These are phyloP conservation scores for Caenorhabditis japonica DNA, from an alignment of 2,888 invertebrate species.

Conservation along the genomic window DNA sequence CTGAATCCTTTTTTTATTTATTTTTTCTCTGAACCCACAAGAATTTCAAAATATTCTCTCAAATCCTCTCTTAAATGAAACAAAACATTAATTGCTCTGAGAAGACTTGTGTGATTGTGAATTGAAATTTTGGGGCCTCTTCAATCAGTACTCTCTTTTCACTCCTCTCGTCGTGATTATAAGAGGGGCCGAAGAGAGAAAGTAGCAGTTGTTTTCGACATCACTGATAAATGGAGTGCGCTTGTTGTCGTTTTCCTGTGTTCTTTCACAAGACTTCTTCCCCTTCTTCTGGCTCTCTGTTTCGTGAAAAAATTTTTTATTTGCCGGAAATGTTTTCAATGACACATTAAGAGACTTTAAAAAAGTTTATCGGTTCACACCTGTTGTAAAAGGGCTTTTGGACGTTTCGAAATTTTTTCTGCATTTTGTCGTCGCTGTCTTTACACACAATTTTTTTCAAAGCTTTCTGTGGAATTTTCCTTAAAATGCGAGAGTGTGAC, in stretches of 20 bases:
- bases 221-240: constrained; percentile 47
- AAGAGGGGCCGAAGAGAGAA: constrained; percentile 3
- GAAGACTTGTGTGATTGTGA: too few relatives aligned
- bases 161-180: constrained; percentile 10
- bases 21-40: neutral
- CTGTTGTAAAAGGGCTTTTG: neutral
- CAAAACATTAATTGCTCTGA: too few relatives aligned
- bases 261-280: constrained; percentile 5
- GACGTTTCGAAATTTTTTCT: too few relatives aligned
- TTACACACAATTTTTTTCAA: too few relatives aligned
- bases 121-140: too few relatives aligned
- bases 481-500: too few relatives aligned
- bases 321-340: constrained; percentile 1
- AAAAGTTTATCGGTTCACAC: constrained; percentile 12
- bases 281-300: neutral
- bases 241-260: constrained; percentile 21
- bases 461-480: too few relatives aligned
- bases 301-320: constrained; percentile 1
- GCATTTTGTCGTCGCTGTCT: too few relatives aligned
- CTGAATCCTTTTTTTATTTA: constrained; percentile 3
- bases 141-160: too few relatives aligned
- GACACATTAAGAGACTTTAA: neutral
- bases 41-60: neutral
- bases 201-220: constrained; percentile 42
- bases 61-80: too few relatives aligned